These are phyloP conservation scores for Cataglyphis rosenhaueri DNA, from an alignment of 2,888 invertebrate genomes.

Conservation along the genomic window DNA sequence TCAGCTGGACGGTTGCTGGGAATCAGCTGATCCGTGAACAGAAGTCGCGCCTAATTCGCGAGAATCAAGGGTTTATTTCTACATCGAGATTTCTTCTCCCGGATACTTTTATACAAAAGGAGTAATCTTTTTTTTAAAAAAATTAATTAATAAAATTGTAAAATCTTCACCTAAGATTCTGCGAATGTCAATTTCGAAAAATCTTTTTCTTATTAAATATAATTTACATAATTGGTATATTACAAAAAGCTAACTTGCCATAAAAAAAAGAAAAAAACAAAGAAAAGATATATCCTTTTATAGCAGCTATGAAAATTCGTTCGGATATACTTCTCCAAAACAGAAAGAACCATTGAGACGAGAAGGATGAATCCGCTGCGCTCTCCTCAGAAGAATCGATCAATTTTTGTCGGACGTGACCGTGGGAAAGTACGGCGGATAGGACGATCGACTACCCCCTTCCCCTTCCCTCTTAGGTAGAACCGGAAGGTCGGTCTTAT, in stretches of 20 bases:
- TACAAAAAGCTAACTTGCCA: too few species aligned
- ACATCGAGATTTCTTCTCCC: neutral
- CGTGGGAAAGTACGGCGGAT: constrained; percentile 68
- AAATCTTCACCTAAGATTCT: neutral
- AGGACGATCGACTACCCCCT: constrained; percentile 62
- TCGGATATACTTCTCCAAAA: neutral
- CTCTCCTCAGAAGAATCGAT: constrained; percentile 54
- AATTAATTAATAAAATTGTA: neutral
- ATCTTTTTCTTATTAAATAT: too few species aligned
- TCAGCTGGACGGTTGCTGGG: constrained; percentile 69
- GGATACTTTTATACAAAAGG: neutral
- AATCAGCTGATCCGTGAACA: constrained; percentile 73
- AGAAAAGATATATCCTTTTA: neutral
- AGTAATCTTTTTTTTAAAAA: neutral
- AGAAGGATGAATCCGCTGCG: constrained; percentile 16
- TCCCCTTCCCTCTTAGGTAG: constrained; percentile 32
- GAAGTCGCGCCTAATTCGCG: constrained; percentile 33
- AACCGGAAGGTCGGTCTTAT: constrained; percentile 74
- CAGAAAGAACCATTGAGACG: neutral
- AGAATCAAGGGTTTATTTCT: neutral
- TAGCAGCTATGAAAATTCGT: neutral
- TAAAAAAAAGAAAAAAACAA: too few species aligned
- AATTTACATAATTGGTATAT: neutral
- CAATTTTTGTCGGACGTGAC: constrained; percentile 67
- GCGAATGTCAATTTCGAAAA: neutral